Base-by-base conservation (phyloP, 2,888 invertebrate species). In the Cactoblastis cactorum region DNA sequence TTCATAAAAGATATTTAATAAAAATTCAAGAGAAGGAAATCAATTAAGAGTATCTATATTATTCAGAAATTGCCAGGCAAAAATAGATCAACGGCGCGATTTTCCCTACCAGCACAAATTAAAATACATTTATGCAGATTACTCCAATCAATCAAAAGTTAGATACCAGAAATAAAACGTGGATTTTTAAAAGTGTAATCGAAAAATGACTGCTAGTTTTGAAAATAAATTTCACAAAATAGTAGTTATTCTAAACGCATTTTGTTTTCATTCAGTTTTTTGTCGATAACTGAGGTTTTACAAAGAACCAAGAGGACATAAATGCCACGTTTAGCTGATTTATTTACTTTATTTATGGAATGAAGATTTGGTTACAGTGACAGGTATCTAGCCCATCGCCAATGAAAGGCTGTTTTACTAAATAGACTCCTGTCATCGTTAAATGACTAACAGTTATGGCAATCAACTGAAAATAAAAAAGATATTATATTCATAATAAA, bases 51-150 rank as follows among this genome's bases (percentile, higher is more conserved):
- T 43, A 28, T 15, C 14, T 12, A 8, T 1, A 28, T 28, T 43
- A 17, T 32, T 43, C 43, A 1, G 4, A 43, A 43, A 43, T 11
- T 17, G 15, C 17, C 5, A 43, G 15, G 43, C 43, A 32, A 24
- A 43, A 11, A 28, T 43, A n/a, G 17, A n/a, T n/a, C n/a, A 28
- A 43, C 17, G n/a, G 12, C 3, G 3, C n/a, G 43, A 11, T 43
- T 43, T 43, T 43, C 28, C 15, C 43, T 24, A 28, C 17, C 43
- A 32, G 28, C 11, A 32, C 15, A 28, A 43, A 24, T 43, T 43
- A 43, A 43, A 43, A 43, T 43, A 28, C 43, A 43, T 43, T 43
- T 46, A 46, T 46, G 46, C 34, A 46, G 19, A 46, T 46, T 35
- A 46, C 35, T 46, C 14, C 24, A 35, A 34, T 34, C 34, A 35